Evolutionary conservation across 2,888 invertebrate genomes (phyloP), one percentile per base, ranked within the genome.

Genomic region (Itoplectis maculator): DNA sequence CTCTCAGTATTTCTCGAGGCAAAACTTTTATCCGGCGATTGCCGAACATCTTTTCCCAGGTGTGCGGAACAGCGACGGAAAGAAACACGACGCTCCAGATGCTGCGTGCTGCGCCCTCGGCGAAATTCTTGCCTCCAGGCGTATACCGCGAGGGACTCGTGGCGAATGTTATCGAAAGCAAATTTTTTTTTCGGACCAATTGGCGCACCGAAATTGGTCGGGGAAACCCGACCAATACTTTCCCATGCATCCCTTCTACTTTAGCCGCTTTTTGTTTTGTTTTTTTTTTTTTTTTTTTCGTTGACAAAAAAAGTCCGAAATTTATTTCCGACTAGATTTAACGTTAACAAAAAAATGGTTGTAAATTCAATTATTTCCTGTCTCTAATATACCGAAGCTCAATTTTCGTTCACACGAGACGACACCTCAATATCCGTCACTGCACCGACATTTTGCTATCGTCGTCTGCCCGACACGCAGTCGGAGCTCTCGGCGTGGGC

Each of bases 401-500:
- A 2, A 6, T 61, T 61, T 35, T 35, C 29, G 29, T 35, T 4
- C 20, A n/a, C n/a, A 2, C 11, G 18, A 7, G n/a, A n/a, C 37
- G 15, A 61, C 37, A 61, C 37, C 15, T 15, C 37, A 61, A 61
- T 37, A 15, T 9, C n/a, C 35, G 59, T 61, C 59, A 37, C 15
- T 15, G 37, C n/a, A n/a, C 9, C 59, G 15, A 61, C 15, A 6
- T 61, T 15, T 74, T 69, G 40, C 54, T 77, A 80, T 74, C 80
- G 73, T 56, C 35, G 73, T 56, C 35, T 63, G 11, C 37, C 68
- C 42, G n/a, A n/a, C 54, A 45, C 77, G 63, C 61, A 65, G 76
- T 37, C 51, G 42, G 59, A 82, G 73, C 73, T 80, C 73, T 80
- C 63, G 74, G 86, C 85, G 89, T 89, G 89, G 90, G 90, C 87